Percentiles rank a stretch among this genome's conserved stretches.
These are phyloP conservation scores for rabbit (Oryctolagus cuniculus) DNA, from an alignment of 2,113 vertebrate species.

Conservation along the genomic window DNA sequence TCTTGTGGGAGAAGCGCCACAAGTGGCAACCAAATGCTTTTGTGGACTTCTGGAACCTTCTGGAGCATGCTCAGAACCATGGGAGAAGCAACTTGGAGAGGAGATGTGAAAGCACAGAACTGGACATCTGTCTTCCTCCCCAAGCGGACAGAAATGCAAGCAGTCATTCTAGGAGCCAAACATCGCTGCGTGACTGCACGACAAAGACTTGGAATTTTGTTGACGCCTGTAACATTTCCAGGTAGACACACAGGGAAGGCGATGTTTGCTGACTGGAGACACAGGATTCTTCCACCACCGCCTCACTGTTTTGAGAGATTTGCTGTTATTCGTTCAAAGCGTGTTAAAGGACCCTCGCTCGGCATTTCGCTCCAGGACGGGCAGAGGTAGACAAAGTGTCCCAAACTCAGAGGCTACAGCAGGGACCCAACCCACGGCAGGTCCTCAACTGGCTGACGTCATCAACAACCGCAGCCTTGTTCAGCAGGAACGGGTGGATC, in stretches of 20 bases:
- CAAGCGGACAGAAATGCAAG: conserved; percentile 34
- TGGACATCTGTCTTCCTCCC: neutral
- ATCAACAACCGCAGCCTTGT: neutral
- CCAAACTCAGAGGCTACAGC: neutral
- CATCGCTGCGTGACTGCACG: neutral
- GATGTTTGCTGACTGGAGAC: neutral
- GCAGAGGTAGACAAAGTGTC: neutral
- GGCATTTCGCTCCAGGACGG: neutral
- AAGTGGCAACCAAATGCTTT: neutral
- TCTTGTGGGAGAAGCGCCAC: neutral
- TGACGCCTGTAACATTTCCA: neutral
- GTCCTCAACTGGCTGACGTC: neutral
- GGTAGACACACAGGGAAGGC: neutral
- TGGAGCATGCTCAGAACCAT: neutral
- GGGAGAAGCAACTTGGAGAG: neutral
- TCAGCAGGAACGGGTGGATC: neutral
- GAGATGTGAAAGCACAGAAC: neutral
- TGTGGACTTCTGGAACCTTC: neutral
- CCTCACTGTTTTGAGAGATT: conserved; percentile 28
- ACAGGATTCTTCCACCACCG: neutral
- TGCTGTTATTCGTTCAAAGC: conserved; percentile 28
- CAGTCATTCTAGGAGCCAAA: neutral
- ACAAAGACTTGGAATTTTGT: neutral
- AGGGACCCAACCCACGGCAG: neutral
- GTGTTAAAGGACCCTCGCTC: neutral